A percentile compares a stretch with the other conserved stretches of the same genome.
Evolutionary conservation across 2,888 invertebrate genomes (phyloP).

Genomic region (Ctena decussata): DNA sequence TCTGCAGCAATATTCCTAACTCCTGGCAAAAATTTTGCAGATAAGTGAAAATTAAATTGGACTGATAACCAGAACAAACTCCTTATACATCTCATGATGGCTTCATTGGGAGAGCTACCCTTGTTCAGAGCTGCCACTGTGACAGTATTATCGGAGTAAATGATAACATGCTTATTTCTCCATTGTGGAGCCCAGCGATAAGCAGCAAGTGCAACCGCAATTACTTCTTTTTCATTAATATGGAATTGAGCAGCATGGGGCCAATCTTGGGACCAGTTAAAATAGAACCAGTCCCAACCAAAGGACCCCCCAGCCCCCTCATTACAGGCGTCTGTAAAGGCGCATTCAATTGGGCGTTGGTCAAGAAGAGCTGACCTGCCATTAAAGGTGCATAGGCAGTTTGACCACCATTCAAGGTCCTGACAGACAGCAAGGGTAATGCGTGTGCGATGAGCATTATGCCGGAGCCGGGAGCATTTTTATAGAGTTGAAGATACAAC

Average conservation of each 20-base stretch:
- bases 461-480: slow-evolving; percentile 10
- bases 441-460: neutral
- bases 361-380: slow-evolving; percentile 7
- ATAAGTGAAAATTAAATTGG: slow-evolving; percentile 15
- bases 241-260: neutral
- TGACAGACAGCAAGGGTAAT: neutral
- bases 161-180: slow-evolving; percentile 3
- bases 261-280: slow-evolving; percentile 20
- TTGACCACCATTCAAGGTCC: slow-evolving; percentile 30
- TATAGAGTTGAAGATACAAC: slow-evolving; percentile 27
- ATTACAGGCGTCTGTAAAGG: slow-evolving; percentile 26
- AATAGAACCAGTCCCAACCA: slow-evolving; percentile 29
- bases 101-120: neutral
- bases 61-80: slow-evolving; percentile 10
- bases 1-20: slow-evolving; percentile 7
- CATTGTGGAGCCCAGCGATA: slow-evolving; percentile 21
- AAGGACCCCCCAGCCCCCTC: slow-evolving; percentile 23
- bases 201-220: slow-evolving; percentile 5
- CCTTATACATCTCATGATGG: slow-evolving; percentile 17
- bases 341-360: neutral
- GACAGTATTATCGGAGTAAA: slow-evolving; percentile 21
- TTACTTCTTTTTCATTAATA: slow-evolving; percentile 1
- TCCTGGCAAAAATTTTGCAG: neutral
- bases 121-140: slow-evolving; percentile 20
- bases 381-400: slow-evolving; percentile 14